Percentiles rank a stretch among this genome's conserved stretches.
Evolutionary conservation across 2,113 vertebrate genomes (phyloP).

Genomic region (Vidua macroura): DNA sequence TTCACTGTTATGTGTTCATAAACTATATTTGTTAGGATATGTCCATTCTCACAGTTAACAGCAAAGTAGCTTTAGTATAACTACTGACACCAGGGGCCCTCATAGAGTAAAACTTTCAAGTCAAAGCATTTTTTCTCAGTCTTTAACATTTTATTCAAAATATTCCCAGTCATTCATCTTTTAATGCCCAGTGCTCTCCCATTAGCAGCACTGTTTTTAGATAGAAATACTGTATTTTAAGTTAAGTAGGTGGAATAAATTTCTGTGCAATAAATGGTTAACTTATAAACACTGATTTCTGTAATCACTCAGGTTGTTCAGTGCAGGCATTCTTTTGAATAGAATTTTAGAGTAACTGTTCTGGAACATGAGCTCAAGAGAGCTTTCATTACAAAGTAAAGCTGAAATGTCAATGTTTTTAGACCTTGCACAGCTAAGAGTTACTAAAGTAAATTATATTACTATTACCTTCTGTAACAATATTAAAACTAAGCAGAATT

Average conservation of each 20-base stretch:
- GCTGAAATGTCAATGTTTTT: not conserved
- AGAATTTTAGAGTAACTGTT: not conserved
- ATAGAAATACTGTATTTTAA: not conserved
- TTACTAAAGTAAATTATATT: not conserved
- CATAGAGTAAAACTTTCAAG: not conserved
- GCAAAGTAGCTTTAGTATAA: not conserved
- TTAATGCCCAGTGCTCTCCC: not conserved
- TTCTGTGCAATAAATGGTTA: not conserved
- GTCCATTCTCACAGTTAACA: not conserved
- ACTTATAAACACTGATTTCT: not conserved
- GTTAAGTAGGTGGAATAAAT: not conserved
- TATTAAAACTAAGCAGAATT: not conserved
- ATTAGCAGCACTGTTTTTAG: not conserved
- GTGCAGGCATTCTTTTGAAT: not conserved
- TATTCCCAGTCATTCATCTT: not conserved
- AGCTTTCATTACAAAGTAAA: not conserved
- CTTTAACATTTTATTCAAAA: not conserved
- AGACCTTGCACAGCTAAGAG: not conserved
- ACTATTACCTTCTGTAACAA: not conserved
- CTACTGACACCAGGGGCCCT: slow-evolving; percentile 12
- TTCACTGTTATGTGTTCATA: not conserved
- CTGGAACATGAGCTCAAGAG: not conserved
- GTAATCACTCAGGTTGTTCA: not conserved
- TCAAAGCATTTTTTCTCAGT: not conserved
- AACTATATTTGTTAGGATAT: not conserved